phyloP scores from a whole-genome alignment of 2,797 vertebrate genomes.

The Melanogrammus aeglefinus region DNA sequence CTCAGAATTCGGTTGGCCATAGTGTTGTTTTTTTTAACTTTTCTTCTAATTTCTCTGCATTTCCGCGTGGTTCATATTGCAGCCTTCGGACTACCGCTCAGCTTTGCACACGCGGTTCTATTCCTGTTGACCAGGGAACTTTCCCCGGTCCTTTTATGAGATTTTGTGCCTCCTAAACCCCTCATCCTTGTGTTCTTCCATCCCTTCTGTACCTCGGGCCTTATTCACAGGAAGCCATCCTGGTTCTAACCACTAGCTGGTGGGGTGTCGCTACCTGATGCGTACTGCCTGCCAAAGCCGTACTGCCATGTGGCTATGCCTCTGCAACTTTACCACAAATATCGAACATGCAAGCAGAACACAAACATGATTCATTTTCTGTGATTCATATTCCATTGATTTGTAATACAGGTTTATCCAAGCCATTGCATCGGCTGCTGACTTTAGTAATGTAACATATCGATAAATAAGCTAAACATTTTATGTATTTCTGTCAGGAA shows the following conservation, averaged over 20 bases:
- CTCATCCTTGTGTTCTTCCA: conserved; percentile 49
- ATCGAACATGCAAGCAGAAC: background rate
- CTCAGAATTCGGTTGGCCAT: background rate
- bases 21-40: background rate
- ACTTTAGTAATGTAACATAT: background rate
- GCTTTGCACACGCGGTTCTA: conserved; percentile 44
- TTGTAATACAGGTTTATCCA: background rate
- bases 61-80: conserved; percentile 17
- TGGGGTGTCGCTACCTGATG: background rate
- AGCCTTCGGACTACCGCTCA: conserved; percentile 50
- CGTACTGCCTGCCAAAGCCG: background rate
- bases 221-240: background rate
- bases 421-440: background rate
- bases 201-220: background rate
- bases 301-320: background rate
- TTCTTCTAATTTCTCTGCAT: background rate
- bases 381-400: background rate
- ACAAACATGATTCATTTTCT: background rate
- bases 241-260: background rate
- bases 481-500: no score
- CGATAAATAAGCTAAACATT: background rate
- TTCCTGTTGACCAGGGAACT: conserved; percentile 43
- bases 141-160: conserved; percentile 35
- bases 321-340: background rate
- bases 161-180: conserved; percentile 52